A percentile compares a stretch with the other conserved stretches of the same genome.
phyloP scores from a whole-genome alignment of 2,888 invertebrate genomes.

The Cataglyphis altisquamis region DNA sequence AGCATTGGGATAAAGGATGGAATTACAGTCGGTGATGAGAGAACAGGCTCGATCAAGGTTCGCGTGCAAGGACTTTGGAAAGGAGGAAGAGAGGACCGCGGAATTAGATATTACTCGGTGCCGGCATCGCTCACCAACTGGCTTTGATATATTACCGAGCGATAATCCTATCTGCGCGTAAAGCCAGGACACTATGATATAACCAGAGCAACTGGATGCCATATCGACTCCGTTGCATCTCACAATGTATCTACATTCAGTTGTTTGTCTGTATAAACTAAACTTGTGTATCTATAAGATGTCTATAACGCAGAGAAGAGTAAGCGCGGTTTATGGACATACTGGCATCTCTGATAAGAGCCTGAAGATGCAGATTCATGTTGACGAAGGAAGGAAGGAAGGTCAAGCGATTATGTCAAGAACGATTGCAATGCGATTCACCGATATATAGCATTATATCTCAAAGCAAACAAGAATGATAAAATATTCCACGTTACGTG shows the following conservation, averaged over 20 bases:
- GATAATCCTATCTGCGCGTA: conserved; percentile 75
- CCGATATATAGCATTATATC: background rate
- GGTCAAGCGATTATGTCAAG: background rate
- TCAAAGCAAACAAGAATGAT: background rate
- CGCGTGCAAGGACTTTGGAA: background rate
- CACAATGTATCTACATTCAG: conserved; percentile 48
- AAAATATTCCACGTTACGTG: background rate
- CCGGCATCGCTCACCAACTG: conserved; percentile 59
- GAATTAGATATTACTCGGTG: conserved; percentile 54
- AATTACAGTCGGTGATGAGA: conserved; percentile 42
- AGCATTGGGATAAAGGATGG: conserved; percentile 5
- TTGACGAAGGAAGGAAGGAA: conserved; percentile 4
- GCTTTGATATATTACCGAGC: conserved; percentile 77
- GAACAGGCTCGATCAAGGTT: conserved; percentile 28
- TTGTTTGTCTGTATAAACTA: conserved; percentile 19
- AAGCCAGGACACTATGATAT: conserved; percentile 64
- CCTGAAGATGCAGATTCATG: conserved; percentile 4
- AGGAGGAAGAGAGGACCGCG: conserved; percentile 4
- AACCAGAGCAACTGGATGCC: conserved; percentile 54
- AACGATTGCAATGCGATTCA: conserved; percentile 11
- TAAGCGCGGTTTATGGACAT: conserved; percentile 3
- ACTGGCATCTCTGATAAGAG: conserved; percentile 1
- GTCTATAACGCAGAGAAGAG: conserved; percentile 26
- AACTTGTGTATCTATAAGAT: background rate
- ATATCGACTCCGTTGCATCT: conserved; percentile 34